Base-by-base conservation (phyloP, 2,888 invertebrate genomes). In the Alcis repandata region DNA sequence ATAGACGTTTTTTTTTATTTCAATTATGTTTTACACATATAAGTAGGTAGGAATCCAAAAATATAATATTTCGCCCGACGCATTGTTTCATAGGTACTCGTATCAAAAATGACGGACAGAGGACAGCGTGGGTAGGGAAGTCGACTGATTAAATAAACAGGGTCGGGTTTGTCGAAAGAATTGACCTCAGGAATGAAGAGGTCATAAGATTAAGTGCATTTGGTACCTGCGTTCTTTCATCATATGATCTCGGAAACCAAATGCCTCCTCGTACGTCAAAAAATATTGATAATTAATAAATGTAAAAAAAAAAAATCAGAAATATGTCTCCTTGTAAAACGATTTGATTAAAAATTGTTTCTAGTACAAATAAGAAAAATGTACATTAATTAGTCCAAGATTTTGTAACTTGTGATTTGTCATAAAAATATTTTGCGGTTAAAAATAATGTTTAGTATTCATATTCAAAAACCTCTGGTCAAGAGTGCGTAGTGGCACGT, bases 161-260 rank as follows among this genome's bases (percentile, higher is more conserved):
- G 70, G 69, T 67, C 72, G 70, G 48, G 66, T 76, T 63, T 51
- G 68, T 70, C 64, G 68, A 56, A 54, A 67, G 54, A 78, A 74
- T 79, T 80, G 73, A 79, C 74, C 77, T 70, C 53, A 41, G 53
- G 53, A 57, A 69, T 64, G 48, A 46, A 58, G 63, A 64, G 56
- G 58, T 61, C 64, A 68, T 45, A 22, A n/a, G n/a, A n/a, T n/a
- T n/a, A n/a, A 9, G 40, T 40, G 49, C 7, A 20, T 51, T 54
- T 19, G 17, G n/a, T 33, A 49, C 46, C 38, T 58, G 17, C 13
- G 9, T 36, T 32, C 40, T 19, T 60, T 40, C 19, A 53, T 15
- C 46, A 8, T 13, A 4, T 9, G 46, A 22, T 22, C n/a, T 8
- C 1, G 1, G 22, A 13, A n/a, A 46, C 1, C 7, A n/a, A n/a